A percentile compares a stretch with the other conserved stretches of the same genome.
Conservation (phyloP, 2,113 vertebrate species). For the Arenaria interpres region DNA sequence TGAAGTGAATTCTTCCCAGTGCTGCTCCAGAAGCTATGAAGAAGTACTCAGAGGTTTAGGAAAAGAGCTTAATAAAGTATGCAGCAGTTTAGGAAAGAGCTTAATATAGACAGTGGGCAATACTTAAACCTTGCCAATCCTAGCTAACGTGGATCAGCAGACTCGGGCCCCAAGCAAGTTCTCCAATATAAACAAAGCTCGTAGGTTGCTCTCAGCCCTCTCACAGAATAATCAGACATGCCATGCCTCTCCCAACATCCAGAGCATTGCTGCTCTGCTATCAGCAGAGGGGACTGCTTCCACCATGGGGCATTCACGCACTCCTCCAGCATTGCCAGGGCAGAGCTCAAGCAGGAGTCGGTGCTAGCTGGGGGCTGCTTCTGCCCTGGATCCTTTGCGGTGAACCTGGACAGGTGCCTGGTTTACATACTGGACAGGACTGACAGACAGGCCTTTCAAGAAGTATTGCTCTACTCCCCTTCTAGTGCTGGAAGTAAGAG, state of each 20-base stretch:
- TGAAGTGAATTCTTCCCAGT: neutral
- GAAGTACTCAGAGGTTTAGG: neutral
- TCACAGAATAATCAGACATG: neutral
- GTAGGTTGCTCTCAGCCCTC: neutral
- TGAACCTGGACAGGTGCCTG: neutral
- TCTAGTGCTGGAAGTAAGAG: neutral
- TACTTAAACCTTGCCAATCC: neutral
- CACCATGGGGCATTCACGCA: fast-evolving
- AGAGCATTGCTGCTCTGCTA: neutral
- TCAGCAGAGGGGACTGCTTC: neutral
- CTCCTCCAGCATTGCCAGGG: neutral
- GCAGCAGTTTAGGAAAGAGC: neutral
- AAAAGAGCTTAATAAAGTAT: neutral
- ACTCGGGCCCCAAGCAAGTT: neutral
- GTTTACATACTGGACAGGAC: neutral
- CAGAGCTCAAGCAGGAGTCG: neutral
- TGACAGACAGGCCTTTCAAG: neutral
- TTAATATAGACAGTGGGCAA: neutral
- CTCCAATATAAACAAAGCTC: neutral
- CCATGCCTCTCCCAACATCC: neutral
- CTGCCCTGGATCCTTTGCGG: neutral
- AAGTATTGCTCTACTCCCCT: neutral
- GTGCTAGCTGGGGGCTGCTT: neutral
- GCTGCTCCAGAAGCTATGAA: neutral
- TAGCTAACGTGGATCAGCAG: neutral